These are phyloP conservation scores for Bos javanicus DNA, from an alignment of 2,113 vertebrate species.

Conservation along the genomic window DNA sequence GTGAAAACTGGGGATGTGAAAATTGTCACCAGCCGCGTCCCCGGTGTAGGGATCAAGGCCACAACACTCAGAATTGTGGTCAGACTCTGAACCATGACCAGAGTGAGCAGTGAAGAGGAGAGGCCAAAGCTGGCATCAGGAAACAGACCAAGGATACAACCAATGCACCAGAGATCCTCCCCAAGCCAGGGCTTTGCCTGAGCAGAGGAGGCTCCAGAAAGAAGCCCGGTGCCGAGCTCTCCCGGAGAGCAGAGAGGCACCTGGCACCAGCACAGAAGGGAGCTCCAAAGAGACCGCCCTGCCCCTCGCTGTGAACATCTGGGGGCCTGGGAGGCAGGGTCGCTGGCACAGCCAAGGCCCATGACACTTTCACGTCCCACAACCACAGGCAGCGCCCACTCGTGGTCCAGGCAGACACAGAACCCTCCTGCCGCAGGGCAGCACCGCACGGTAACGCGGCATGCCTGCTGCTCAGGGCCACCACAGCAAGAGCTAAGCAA, in stretches of 20 bases:
- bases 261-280: neutral
- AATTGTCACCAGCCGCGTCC: neutral
- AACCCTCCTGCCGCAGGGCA: neutral
- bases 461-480: neutral
- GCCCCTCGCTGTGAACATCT: neutral
- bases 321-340: neutral
- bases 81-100: neutral
- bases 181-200: neutral
- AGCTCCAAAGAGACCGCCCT: neutral
- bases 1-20: neutral
- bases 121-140: neutral
- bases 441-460: accelerated
- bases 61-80: accelerated
- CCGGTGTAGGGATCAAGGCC: neutral
- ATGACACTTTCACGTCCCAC: accelerated
- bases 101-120: neutral
- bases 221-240: neutral
- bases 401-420: neutral
- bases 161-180: neutral
- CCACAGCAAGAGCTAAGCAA: neutral
- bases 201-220: neutral
- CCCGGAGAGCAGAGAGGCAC: neutral
- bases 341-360: neutral
- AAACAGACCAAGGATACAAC: too few species aligned
- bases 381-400: accelerated